Evolutionary conservation across 30 jellyfish, hydroid and myxozoan genomes (phyloP), one percentile per base, ranked within the genome.

Genomic region (Phacellophora camtschatica): DNA sequence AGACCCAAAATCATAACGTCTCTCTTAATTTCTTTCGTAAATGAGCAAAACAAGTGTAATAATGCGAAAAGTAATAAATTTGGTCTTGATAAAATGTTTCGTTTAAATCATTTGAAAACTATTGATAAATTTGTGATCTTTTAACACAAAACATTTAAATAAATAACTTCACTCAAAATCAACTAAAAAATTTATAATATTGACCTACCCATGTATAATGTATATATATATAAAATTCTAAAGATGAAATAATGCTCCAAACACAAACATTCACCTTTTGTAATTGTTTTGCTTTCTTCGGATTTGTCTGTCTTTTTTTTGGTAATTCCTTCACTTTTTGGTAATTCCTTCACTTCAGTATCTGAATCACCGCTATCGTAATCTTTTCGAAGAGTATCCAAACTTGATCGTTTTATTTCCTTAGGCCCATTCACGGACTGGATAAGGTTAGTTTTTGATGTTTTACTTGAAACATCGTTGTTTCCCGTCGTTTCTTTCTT

Each of bases 301-400:
- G 19, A 3, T 27, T 56, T 56, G 36, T 27, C 13, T 27, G 34
- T 4, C 2, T 18, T 20, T 12, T 20, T 20, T 20, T 56, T 56
- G 13, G 39, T n/a, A n/a, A 27, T n/a, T 8, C 34, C 71, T 27
- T 20, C 34, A 22, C 34, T 56, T 16, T 16, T 41, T 41, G 5
- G 51, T 29, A 24, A 5, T 50, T 50, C 6, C 66, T 50, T 50
- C 76, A 9, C n/a, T n/a, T 54, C 64, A 2, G 23, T 70, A 9
- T 65, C 81, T 29, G 73, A 39, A 7, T 31, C 82, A 18, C 74
- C 48, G 41, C 90, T 78, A 65, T 81, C 78, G 27, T 81, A 66
- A 12, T 37, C 92, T 42, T 66, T 81, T 39, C 77, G 33, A 53
- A 81, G 68, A 9, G 77, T 72, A 29, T 48, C 77, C 23, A 66